Evolutionary conservation across 2,888 invertebrate species (phyloP), one percentile per base, ranked within the genome.

Genomic region (Rotaria socialis): DNA sequence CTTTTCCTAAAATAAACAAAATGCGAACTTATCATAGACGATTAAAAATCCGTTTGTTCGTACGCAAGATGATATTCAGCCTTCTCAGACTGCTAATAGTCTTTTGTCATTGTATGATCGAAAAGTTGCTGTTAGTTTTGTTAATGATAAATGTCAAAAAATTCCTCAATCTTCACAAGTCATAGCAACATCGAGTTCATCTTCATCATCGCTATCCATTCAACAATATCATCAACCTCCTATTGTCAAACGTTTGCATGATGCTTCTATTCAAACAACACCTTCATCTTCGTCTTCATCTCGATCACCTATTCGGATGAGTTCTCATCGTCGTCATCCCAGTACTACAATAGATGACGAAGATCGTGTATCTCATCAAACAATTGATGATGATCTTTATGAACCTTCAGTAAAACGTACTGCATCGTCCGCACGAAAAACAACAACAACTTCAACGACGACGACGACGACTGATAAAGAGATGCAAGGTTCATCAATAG

Each of bases 261-360:
- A 67, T 67, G 67, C 35, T 67, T 27, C 35, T 41, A 67, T 67
- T 35, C 67, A 67, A 67, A 67, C 80, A 24, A 80, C 80, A 24
- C 41, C 24, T 1, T 4, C 80, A 24, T 10, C 80, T 47, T 41
- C 35, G 35, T 35, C 47, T n/a, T 10, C 80, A 80, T 47, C 80
- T n/a, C 80, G 80, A n/a, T 67, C 67, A 67, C 67, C 67, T 7
- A 67, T 67, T 67, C 67, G 67, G 6, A 67, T 19, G 5, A 67
- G 35, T 67, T 27, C 67, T 67, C 67, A 67, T 16, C 67, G 67
- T 1, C 67, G 35, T 19, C 27, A 10, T 7, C 0, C 67, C n/a
- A n/a, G 24, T 27, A 35, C 27, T 16, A 67, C 35, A 67, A 35
- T 35, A 16, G 67, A 67, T 4, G 67, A 67, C 4, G 27, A 67